A percentile compares a stretch with the other conserved stretches of the same genome.
Conservation (phyloP, 2,113 vertebrate genomes). For the Misgurnus mizolepis region DNA sequence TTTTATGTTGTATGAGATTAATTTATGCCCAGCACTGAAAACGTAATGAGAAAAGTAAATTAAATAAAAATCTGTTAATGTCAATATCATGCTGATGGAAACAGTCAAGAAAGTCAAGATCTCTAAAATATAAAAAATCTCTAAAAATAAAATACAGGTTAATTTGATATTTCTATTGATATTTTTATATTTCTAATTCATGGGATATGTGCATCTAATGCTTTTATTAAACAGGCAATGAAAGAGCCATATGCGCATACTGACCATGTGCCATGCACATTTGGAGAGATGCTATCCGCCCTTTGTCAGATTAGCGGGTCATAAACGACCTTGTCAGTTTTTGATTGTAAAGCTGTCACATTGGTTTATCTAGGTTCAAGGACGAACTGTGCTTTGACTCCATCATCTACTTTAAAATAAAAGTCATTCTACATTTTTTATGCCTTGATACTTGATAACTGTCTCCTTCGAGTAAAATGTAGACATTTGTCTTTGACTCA, state of each 20-base stretch:
- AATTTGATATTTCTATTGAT: no score
- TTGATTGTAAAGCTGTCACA: slow-evolving; percentile 26
- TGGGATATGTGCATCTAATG: no score
- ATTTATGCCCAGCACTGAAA: no score
- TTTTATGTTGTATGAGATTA: no score
- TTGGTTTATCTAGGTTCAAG: slow-evolving; percentile 16
- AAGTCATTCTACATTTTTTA: slow-evolving; percentile 42
- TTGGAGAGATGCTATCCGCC: slow-evolving; percentile 32
- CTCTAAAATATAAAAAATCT: no score
- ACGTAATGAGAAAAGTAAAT: no score
- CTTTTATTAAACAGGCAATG: no score
- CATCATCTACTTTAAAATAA: slow-evolving; percentile 5
- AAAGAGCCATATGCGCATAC: background rate
- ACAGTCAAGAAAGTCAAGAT: no score
- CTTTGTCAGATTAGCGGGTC: slow-evolving; percentile 47
- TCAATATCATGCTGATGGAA: no score
- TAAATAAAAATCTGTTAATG: no score
- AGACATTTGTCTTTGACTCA: slow-evolving; percentile 61
- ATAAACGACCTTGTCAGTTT: slow-evolving; percentile 39
- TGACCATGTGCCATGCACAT: slow-evolving; percentile 33
- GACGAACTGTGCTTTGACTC: background rate
- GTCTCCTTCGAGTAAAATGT: slow-evolving; percentile 59
- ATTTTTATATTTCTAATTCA: no score
- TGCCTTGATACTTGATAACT: slow-evolving; percentile 51
- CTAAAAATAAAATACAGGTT: no score